Evolutionary conservation across 1,140 invertebrate genomes (phyloP), one percentile per base, ranked within the genome.

Genomic region (Drosophila obscura): DNA sequence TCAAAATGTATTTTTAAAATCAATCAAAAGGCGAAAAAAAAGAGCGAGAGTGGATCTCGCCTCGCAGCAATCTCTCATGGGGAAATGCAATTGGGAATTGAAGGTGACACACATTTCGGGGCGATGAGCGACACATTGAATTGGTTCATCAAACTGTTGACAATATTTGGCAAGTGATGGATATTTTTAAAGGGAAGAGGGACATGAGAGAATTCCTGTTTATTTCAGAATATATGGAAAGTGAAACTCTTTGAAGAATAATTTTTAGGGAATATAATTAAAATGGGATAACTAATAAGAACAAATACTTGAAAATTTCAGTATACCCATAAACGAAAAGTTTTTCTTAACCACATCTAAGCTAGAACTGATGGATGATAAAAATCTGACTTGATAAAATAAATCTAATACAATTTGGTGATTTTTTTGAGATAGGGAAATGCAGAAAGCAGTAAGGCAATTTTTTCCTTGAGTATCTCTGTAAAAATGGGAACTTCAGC

Each of bases 1-100:
- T 67, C 49, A 39, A 68, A 79, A 73, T 68, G 71, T 87, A 87
- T 87, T 87, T 87, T 87, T 88, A 87, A 88, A 83, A 76, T 88
- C 78, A 82, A 87, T 88, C 82, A 78, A 87, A 81, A 62, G 67
- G 24, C 48, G 41, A 48, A 44, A 61, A 60, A 63, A 11, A 39
- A 39, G 11, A 39, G 35, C 35, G 11, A 13, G 26, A 28, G 26
- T 6, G 26, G 50, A 63, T 28, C 31, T 15, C 13, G 55, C 24
- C 41, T 46, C 67, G 28, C 31, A 1, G 9, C 24, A 35, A 19
- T 19, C 64, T 67, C 63, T 49, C 19, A 19, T 19, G 24, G 45
- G 19, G 68, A 13, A 49, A 58, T 69, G 64, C 67, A 69, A 50
- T 71, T 56, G 26, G 64, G 64, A 68, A 68, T 65, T 35, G 31